Evolutionary conservation across 2,113 vertebrate genomes (phyloP).

Genomic region (Onychostruthus taczanowskii): DNA sequence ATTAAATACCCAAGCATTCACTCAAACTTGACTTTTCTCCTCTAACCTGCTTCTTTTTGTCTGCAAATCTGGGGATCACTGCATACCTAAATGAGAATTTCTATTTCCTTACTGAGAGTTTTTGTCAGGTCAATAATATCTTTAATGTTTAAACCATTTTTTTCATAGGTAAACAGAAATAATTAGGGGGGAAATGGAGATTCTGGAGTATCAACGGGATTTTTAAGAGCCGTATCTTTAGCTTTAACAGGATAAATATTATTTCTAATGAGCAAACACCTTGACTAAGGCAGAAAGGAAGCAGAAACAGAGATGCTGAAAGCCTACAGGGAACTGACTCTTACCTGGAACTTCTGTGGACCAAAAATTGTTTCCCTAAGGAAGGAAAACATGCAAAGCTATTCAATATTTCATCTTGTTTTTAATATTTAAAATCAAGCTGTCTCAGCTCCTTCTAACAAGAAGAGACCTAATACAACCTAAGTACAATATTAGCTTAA

Average conservation of each 20-base stretch:
- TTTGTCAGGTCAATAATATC: not conserved
- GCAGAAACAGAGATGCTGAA: not conserved
- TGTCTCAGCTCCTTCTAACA: not conserved
- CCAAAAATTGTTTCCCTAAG: not conserved
- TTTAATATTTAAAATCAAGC: conserved; percentile 37
- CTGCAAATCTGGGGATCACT: not conserved
- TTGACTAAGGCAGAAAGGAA: not conserved
- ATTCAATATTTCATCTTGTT: conserved; percentile 19
- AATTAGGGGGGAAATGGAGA: not conserved
- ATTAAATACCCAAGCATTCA: not conserved
- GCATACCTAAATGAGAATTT: not conserved
- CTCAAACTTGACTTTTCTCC: not conserved
- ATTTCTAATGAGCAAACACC: not conserved
- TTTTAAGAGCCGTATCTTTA: not conserved
- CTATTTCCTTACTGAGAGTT: not conserved
- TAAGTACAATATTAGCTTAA: not conserved
- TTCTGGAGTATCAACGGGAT: not conserved
- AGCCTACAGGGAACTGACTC: not conserved
- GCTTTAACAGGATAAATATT: not conserved
- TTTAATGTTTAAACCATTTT: not conserved
- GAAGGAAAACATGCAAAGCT: not conserved
- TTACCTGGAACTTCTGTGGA: not conserved
- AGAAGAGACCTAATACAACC: not conserved
- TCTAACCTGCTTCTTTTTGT: not conserved
- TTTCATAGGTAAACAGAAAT: not conserved